Conservation (phyloP, 2,888 invertebrate species). For the Drosophila rellima region DNA sequence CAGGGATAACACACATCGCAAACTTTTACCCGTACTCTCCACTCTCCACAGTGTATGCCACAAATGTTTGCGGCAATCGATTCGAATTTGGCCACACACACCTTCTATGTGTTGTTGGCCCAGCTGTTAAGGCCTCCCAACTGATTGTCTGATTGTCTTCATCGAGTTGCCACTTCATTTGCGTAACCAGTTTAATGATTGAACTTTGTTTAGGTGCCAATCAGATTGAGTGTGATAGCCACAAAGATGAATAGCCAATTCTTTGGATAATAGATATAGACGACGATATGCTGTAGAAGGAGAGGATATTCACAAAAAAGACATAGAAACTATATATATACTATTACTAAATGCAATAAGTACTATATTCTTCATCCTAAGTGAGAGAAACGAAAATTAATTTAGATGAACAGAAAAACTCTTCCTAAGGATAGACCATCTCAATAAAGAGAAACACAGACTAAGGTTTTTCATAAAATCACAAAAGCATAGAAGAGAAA, state of each 20-base stretch:
- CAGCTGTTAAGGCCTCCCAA: background rate
- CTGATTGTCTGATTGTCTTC: conserved; percentile 40
- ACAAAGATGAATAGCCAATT: too few relatives aligned
- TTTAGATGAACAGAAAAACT: too few relatives aligned
- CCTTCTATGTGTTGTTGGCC: background rate
- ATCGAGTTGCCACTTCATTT: conserved; percentile 68
- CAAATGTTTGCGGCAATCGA: conserved; percentile 49
- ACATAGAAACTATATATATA: too few relatives aligned
- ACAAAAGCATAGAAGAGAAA: background rate
- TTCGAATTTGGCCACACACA: conserved; percentile 34
- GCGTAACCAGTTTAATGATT: conserved; percentile 27
- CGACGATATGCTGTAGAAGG: too few relatives aligned
- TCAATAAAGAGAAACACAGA: too few relatives aligned
- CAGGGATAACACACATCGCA: conserved; percentile 8
- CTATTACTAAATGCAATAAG: too few relatives aligned
- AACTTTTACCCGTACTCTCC: conserved; percentile 21
- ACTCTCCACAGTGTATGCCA: conserved; percentile 14
- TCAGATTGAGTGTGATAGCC: background rate
- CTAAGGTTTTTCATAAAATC: too few relatives aligned
- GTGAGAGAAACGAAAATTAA: too few relatives aligned
- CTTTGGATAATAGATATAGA: too few relatives aligned
- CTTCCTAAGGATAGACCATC: too few relatives aligned
- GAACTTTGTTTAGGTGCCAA: background rate
- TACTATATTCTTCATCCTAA: too few relatives aligned
- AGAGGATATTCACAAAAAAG: too few relatives aligned